A percentile compares a stretch with the other conserved stretches of the same genome.
Conservation (phyloP, 2,888 invertebrate species). For the Diaperis boleti region DNA sequence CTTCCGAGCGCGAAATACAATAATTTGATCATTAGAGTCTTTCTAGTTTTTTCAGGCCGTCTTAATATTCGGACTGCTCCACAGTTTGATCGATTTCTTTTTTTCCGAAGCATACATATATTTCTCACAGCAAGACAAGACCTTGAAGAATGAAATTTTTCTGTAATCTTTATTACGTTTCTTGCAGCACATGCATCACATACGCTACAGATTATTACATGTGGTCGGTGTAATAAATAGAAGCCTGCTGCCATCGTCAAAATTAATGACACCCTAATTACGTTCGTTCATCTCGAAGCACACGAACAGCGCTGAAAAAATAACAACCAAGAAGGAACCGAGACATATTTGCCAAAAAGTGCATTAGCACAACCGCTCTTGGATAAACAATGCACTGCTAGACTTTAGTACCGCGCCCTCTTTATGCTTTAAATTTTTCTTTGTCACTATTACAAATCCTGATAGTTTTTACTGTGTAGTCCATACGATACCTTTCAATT, state of each 20-base stretch:
- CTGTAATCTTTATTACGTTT: slow-evolving; percentile 47
- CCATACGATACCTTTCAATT: slow-evolving; percentile 28
- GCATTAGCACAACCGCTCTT: slow-evolving; percentile 22
- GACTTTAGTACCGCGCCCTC: slow-evolving; percentile 30
- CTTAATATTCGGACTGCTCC: too few species aligned
- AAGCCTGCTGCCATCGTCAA: slow-evolving; percentile 45
- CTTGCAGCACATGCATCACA: slow-evolving; percentile 44
- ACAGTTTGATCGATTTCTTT: neutral
- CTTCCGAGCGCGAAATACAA: neutral
- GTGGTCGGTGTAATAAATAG: slow-evolving; percentile 48
- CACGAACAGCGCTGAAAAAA: slow-evolving; percentile 22
- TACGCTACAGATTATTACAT: slow-evolving; percentile 46
- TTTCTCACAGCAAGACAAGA: slow-evolving; percentile 15
- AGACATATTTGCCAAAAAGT: slow-evolving; percentile 29
- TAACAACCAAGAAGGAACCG: slow-evolving; percentile 11
- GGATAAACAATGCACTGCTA: slow-evolving; percentile 25
- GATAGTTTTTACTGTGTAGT: too few species aligned
- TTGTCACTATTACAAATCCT: too few species aligned
- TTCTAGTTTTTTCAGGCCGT: too few species aligned
- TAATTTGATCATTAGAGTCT: too few species aligned
- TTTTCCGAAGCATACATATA: neutral
- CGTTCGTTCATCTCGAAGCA: slow-evolving; percentile 43
- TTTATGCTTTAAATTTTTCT: too few species aligned
- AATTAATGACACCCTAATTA: slow-evolving; percentile 50
- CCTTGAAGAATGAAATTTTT: slow-evolving; percentile 46